These are phyloP conservation scores for Diabrotica undecimpunctata DNA, from an alignment of 1,140 invertebrate species.

Conservation along the genomic window DNA sequence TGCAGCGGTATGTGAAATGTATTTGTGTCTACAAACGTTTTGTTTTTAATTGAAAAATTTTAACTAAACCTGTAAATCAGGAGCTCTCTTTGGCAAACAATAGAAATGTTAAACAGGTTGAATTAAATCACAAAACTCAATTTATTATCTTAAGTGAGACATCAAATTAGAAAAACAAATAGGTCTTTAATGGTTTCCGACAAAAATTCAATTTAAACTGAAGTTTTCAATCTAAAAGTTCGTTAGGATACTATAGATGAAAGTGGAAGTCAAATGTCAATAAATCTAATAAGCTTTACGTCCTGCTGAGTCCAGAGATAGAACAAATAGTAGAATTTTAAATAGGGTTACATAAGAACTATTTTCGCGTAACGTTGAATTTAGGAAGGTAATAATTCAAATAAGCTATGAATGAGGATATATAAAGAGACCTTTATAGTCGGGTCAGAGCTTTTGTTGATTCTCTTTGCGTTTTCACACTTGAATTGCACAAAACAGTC, in stretches of 20 bases:
- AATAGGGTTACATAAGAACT: not conserved
- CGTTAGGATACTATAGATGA: constrained; percentile 2
- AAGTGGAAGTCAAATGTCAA: constrained; percentile 9
- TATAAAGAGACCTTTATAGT: constrained; percentile 4
- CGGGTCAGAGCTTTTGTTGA: not conserved
- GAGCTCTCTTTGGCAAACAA: too few species aligned
- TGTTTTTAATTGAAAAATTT: too few species aligned
- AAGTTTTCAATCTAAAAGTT: constrained; percentile 9
- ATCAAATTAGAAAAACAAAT: not conserved
- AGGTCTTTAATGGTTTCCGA: not conserved
- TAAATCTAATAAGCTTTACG: not conserved
- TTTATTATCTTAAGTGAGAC: not conserved
- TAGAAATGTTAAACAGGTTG: too few species aligned
- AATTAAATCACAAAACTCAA: too few species aligned
- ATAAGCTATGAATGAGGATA: constrained; percentile 9
- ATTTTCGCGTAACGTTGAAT: not conserved
- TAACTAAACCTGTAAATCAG: too few species aligned
- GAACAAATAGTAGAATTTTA: not conserved
- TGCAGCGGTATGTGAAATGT: too few species aligned
- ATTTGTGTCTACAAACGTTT: too few species aligned
- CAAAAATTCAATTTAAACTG: constrained; percentile 4
- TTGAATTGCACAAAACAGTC: constrained; percentile 13
- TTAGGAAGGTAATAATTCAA: constrained; percentile 8
- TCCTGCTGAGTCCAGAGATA: not conserved
- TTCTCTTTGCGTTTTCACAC: constrained; percentile 13